Evolutionary conservation across 30 jellyfish, hydroid and myxozoan genomes (phyloP).

Genomic region (Aurelia sp.): DNA sequence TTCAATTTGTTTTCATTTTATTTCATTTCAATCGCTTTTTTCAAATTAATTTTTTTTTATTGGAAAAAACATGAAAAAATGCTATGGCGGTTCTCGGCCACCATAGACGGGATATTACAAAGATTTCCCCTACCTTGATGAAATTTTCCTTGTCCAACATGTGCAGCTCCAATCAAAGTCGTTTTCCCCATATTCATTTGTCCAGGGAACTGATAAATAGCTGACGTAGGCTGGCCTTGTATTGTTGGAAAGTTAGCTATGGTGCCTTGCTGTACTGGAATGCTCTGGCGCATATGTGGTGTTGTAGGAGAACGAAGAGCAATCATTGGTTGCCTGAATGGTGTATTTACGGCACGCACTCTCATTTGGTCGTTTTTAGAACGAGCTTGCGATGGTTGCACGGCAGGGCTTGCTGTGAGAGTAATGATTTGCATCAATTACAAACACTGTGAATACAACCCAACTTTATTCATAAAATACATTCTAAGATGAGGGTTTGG

Average conservation of each 20-base stretch:
- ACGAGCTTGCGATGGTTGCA: constrained; percentile 18
- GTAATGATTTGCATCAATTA: background rate
- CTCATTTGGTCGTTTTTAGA: constrained; percentile 9
- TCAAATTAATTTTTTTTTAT: too few species aligned
- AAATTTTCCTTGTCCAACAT: constrained; percentile 18
- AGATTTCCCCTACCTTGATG: constrained; percentile 25
- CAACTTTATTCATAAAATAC: too few species aligned
- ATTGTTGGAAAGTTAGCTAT: constrained; percentile 37
- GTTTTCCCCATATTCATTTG: constrained; percentile 27
- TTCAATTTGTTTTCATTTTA: too few species aligned
- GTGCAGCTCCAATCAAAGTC: constrained; percentile 8
- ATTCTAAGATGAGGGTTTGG: too few species aligned
- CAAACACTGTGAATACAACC: background rate
- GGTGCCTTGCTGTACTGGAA: constrained; percentile 40
- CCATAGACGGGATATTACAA: too few species aligned
- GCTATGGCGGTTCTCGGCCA: too few species aligned
- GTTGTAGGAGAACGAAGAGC: constrained; percentile 48
- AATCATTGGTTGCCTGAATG: constrained; percentile 57
- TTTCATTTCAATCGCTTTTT: too few species aligned
- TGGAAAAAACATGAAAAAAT: too few species aligned
- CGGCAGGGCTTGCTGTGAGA: constrained; percentile 9
- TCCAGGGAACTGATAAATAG: background rate
- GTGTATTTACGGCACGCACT: constrained; percentile 35
- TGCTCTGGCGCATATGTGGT: constrained; percentile 42
- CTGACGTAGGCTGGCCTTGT: constrained; percentile 52